These are phyloP conservation scores for Apostichopus parvimensis DNA, from an alignment of 35 echinoderm and acorn worm species.

Conservation along the genomic window DNA sequence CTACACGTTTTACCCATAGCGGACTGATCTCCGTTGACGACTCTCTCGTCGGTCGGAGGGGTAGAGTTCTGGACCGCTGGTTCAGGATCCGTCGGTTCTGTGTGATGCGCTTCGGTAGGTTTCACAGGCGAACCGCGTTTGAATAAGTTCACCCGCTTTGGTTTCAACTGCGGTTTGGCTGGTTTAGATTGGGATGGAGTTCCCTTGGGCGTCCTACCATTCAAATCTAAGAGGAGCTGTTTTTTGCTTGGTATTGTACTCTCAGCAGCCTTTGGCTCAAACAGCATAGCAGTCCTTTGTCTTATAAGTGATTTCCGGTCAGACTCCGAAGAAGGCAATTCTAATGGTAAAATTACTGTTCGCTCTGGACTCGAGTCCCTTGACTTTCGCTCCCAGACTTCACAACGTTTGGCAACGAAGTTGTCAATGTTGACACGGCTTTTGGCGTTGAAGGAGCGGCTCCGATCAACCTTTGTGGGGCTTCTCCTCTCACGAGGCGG, in stretches of 20 bases:
- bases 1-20: slow-evolving; percentile 51
- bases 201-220: slow-evolving; percentile 12
- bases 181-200: neutral
- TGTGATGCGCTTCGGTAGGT: slow-evolving; percentile 9
- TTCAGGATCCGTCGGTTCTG: neutral
- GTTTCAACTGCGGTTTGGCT: slow-evolving; percentile 50
- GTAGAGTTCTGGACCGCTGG: neutral
- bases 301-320: slow-evolving; percentile 27
- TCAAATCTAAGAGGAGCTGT: slow-evolving; percentile 49
- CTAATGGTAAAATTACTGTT: slow-evolving; percentile 19
- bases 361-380: slow-evolving; percentile 21
- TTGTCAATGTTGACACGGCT: slow-evolving; percentile 29
- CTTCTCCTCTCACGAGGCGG: slow-evolving; percentile 24
- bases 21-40: neutral
- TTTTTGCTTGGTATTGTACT: slow-evolving; percentile 28
- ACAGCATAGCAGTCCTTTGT: slow-evolving; percentile 53
- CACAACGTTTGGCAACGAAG: slow-evolving; percentile 43
- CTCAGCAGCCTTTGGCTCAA: slow-evolving; percentile 9
- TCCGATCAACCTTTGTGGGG: slow-evolving; percentile 31
- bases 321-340: slow-evolving; percentile 32
- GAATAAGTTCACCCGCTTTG: slow-evolving; percentile 46
- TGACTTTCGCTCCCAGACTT: slow-evolving; percentile 52
- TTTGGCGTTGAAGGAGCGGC: slow-evolving; percentile 25
- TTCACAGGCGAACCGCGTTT: slow-evolving; percentile 47
- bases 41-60: neutral